Evolutionary conservation across 2,797 vertebrate species (phyloP), one percentile per base, ranked within the genome.

Genomic region (Peromyscus aztecus): DNA sequence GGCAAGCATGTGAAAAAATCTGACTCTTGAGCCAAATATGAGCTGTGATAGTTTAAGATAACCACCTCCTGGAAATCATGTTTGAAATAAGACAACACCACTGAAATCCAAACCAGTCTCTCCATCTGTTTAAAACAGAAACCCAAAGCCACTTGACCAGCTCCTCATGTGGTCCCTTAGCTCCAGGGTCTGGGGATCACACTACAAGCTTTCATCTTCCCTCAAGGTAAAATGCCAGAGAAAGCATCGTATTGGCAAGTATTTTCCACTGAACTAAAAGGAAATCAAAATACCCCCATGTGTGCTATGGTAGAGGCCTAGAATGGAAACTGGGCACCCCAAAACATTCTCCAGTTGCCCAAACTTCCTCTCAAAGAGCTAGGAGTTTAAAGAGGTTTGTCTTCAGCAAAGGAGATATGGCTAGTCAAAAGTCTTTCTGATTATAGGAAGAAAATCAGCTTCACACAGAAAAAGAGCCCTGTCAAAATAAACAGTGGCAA

Each of bases 161-260:
- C 76, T 65, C 90, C 40, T 43, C 55, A 34, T 46, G 34, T n/a
- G 52, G 71, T 67, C 63, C 71, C 80, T 80, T 29, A 34, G 12
- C 49, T 86, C 83, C 34, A 40, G 61, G 27, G 52, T 65, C 52
- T 82, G 0, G 3, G 46, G n/a, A 92, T 57, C 55, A 80, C 59
- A 90, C 52, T 85, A 43, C 2, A 76, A 57, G 59, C 29, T 76
- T 43, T 65, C 21, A 55, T 89, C 69, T 40, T 43, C 69, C 49
- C 84, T 92, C 90, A 92, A 82, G 90, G 80, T 34, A 71, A 93
- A 94, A 55, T 43, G 73, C 81, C 88, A 87, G 43, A 82, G 84
- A 93, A 37, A 94, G n/a, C 88, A 92, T 71, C 63, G 12, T 23
- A n/a, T 46, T 86, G 75, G 80, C 29, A 67, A 92, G 67, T 71